These are phyloP conservation scores for Semicossyphus pulcher DNA, from an alignment of 2,113 vertebrate genomes.

Conservation along the genomic window DNA sequence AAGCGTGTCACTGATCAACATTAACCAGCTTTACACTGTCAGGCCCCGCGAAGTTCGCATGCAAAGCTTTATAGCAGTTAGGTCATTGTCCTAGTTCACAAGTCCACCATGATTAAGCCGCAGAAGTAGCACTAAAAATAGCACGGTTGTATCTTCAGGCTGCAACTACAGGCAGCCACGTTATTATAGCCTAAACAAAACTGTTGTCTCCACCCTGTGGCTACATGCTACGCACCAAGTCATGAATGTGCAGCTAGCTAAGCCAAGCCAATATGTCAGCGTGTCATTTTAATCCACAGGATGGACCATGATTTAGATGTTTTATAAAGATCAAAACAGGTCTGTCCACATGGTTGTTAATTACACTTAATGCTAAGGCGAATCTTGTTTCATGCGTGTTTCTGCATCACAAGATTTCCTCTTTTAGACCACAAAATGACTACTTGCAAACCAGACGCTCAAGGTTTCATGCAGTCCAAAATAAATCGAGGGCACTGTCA, in stretches of 20 bases:
- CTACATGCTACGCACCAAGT: background rate
- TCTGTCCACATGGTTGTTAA: background rate
- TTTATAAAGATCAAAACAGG: background rate
- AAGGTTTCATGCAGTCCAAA: background rate
- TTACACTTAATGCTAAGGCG: background rate
- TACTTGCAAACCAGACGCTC: background rate
- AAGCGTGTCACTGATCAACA: background rate
- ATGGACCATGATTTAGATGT: background rate
- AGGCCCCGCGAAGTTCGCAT: background rate
- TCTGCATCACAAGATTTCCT: background rate
- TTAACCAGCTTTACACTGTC: background rate
- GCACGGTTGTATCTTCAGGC: slow-evolving; percentile 16
- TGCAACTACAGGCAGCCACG: background rate
- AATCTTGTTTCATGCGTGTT: background rate
- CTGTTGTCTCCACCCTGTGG: slow-evolving; percentile 44
- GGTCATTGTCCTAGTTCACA: slow-evolving; percentile 39
- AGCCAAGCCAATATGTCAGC: slow-evolving; percentile 1
- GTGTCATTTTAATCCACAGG: background rate
- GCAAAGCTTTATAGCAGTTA: slow-evolving; percentile 11
- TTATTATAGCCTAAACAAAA: background rate
- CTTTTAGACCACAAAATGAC: background rate
- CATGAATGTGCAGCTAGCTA: background rate
- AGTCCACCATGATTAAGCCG: slow-evolving; percentile 37
- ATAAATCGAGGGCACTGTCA: background rate
- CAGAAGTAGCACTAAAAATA: slow-evolving; percentile 15